Evolutionary conservation across 35 echinoderm and acorn worm genomes (phyloP).

Genomic region (Amphiura filiformis): DNA sequence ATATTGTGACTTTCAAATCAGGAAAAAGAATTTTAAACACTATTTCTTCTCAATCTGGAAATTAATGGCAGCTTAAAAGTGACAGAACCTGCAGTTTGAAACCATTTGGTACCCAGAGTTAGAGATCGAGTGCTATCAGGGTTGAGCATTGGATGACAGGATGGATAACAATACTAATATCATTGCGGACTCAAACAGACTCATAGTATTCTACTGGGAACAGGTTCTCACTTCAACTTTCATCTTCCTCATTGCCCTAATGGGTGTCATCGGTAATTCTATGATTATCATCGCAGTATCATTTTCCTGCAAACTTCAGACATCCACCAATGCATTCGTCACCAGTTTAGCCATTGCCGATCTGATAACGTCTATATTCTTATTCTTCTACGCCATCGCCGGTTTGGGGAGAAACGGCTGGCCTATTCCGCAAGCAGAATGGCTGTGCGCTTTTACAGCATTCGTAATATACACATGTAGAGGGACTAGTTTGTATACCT

Average conservation of each 20-base stretch:
- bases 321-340: constrained; percentile 52
- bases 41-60: too few species aligned
- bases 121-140: too few species aligned
- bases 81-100: too few species aligned
- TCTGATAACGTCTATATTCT: constrained; percentile 21
- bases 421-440: background rate
- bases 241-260: background rate
- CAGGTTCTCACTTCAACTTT: background rate
- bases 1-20: too few species aligned
- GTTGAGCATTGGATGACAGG: background rate
- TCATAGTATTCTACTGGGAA: background rate
- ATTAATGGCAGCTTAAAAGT: too few species aligned
- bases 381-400: constrained; percentile 29
- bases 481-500: constrained; percentile 54
- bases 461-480: constrained; percentile 30
- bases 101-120: too few species aligned
- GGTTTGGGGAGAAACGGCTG: constrained; percentile 4
- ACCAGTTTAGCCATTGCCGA: constrained; percentile 50
- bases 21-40: too few species aligned
- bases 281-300: constrained; percentile 53
- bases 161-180: background rate
- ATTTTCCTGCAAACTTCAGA: constrained; percentile 45
- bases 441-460: constrained; percentile 30
- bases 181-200: background rate
- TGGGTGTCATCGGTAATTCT: constrained; percentile 42